Percentiles rank a stretch among this genome's conserved stretches.
phyloP scores from a whole-genome alignment of 2,797 vertebrate species.

The Streptopelia turtur region DNA sequence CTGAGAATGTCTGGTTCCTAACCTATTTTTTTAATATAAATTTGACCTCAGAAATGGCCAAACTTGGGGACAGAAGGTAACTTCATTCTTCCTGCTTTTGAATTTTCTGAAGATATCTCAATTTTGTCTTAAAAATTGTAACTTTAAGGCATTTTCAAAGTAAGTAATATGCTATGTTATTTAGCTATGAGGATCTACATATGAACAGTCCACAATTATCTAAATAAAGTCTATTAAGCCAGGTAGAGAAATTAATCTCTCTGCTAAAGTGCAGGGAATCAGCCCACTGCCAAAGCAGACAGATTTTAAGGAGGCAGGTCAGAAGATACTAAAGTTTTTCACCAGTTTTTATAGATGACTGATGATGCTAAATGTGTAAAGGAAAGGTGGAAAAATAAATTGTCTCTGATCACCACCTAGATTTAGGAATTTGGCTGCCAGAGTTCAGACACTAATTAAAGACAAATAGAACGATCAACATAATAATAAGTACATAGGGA shows the following conservation, averaged over 20 bases:
- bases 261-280: neutral
- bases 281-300: neutral
- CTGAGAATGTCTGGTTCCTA: neutral
- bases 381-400: neutral
- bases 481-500: conserved; percentile 43
- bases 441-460: conserved; percentile 30
- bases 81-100: neutral
- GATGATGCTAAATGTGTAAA: neutral
- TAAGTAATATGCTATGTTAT: neutral
- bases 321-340: neutral
- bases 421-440: conserved; percentile 11
- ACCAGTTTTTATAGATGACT: neutral
- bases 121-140: neutral
- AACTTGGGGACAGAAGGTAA: neutral
- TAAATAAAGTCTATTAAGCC: neutral
- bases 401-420: neutral
- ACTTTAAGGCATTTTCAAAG: neutral
- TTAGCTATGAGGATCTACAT: neutral
- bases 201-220: neutral
- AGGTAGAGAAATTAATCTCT: neutral
- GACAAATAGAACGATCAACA: conserved; percentile 25
- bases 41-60: neutral
- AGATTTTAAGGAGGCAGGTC: neutral
- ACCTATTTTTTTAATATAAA: neutral
- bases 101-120: neutral